Percentiles rank a stretch among this genome's conserved stretches.
Evolutionary conservation across 1,140 invertebrate species (phyloP).

Genomic region (Calliopsis andreniformis): DNA sequence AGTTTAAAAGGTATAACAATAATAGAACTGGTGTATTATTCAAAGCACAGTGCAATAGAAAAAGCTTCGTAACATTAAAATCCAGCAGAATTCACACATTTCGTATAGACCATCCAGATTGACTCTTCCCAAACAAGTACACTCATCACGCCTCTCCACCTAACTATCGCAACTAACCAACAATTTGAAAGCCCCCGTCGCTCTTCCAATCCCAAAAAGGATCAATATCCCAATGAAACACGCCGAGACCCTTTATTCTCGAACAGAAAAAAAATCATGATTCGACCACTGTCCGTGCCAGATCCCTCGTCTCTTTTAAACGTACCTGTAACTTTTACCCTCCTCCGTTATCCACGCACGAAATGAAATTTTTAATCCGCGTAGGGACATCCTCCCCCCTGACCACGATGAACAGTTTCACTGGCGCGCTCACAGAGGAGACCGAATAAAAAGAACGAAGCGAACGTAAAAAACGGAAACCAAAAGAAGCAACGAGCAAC

Average conservation of each 20-base stretch:
- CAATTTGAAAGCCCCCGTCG: neutral
- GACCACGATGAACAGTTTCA: too few relatives aligned
- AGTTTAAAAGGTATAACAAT: too few relatives aligned
- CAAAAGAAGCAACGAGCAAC: neutral
- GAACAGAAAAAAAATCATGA: neutral
- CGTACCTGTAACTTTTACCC: neutral
- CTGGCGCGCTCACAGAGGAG: too few relatives aligned
- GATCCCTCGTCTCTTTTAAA: conserved; percentile 2
- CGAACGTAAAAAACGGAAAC: neutral
- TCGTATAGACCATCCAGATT: too few relatives aligned
- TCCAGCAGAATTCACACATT: too few relatives aligned
- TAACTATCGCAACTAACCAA: neutral
- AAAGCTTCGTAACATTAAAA: too few relatives aligned
- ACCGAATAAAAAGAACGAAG: neutral
- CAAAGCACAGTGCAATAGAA: too few relatives aligned
- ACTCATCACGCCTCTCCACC: too few relatives aligned
- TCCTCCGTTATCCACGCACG: conserved; percentile 2
- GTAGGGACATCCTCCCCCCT: neutral
- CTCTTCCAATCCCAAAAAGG: neutral
- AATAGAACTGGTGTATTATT: too few relatives aligned
- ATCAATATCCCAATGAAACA: neutral
- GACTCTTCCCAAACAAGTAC: too few relatives aligned
- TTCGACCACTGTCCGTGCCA: too few relatives aligned
- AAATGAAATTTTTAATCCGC: conserved; percentile 38
- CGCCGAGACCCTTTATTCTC: neutral